Conservation (phyloP, 30 jellyfish, hydroid and myxozoan genomes). For the Pseudorhiza aurosa region DNA sequence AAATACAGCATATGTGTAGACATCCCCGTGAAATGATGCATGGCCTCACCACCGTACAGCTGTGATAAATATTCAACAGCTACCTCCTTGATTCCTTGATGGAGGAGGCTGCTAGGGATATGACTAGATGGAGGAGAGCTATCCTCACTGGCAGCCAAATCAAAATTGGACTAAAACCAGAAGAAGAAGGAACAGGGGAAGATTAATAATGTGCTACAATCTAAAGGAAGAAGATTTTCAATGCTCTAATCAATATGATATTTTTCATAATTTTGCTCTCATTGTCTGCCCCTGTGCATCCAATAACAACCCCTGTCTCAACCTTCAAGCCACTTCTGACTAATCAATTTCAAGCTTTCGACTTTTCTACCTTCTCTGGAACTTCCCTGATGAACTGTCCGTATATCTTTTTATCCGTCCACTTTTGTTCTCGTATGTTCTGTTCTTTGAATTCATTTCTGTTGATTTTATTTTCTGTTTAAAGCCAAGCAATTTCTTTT, state of each 20-base stretch:
- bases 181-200: too few relatives aligned
- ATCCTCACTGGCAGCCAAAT: too few relatives aligned
- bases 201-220: too few relatives aligned
- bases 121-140: too few relatives aligned
- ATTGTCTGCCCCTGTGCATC: neutral
- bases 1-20: too few relatives aligned
- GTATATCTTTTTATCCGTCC: neutral
- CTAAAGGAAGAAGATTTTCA: neutral
- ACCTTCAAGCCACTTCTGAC: conserved; percentile 2
- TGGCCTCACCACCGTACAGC: too few relatives aligned
- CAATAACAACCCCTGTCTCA: conserved; percentile 6
- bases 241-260: neutral
- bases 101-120: too few relatives aligned
- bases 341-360: neutral
- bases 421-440: neutral
- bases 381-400: neutral
- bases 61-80: too few relatives aligned
- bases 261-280: neutral
- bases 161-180: too few relatives aligned
- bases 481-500: neutral
- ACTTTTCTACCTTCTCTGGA: neutral
- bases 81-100: too few relatives aligned
- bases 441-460: neutral
- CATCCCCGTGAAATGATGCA: too few relatives aligned
- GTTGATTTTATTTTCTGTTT: neutral